Conservation (phyloP, 2,888 invertebrate species). For the Drosophila dives region DNA sequence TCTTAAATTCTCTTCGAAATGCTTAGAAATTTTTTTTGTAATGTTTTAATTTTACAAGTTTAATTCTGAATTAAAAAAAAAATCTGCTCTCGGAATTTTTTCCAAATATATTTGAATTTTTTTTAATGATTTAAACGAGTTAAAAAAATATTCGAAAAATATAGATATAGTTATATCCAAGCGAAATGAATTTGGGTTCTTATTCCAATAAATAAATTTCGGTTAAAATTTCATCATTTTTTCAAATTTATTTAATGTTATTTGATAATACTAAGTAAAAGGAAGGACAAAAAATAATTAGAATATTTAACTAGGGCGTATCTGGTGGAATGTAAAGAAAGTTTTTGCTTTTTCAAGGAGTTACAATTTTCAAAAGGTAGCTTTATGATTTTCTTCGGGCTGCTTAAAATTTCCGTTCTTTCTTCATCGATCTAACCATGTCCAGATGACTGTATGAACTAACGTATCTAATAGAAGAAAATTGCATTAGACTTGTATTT, state of each 20-base stretch:
- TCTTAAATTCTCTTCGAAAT: neutral
- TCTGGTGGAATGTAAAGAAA: neutral
- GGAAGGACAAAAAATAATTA: too few species aligned
- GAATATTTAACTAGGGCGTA: too few species aligned
- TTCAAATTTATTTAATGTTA: neutral
- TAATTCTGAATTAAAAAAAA: neutral
- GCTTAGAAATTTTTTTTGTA: too few species aligned
- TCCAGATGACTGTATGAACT: neutral
- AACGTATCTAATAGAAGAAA: neutral
- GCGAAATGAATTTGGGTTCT: neutral
- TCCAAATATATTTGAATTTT: neutral
- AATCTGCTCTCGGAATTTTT: neutral
- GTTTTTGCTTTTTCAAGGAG: neutral
- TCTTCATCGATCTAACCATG: neutral
- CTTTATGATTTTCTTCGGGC: neutral
- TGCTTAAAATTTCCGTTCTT: neutral
- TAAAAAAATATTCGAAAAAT: too few species aligned
- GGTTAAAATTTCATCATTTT: neutral
- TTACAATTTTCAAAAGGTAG: neutral
- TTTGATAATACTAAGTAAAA: too few species aligned
- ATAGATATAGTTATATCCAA: neutral
- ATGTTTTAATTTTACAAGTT: accelerated
- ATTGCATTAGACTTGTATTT: neutral
- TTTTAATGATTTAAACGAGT: neutral
- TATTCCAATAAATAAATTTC: neutral